Evolutionary conservation across 2,113 vertebrate species (phyloP).

Genomic region (Lophotis ruficrista): DNA sequence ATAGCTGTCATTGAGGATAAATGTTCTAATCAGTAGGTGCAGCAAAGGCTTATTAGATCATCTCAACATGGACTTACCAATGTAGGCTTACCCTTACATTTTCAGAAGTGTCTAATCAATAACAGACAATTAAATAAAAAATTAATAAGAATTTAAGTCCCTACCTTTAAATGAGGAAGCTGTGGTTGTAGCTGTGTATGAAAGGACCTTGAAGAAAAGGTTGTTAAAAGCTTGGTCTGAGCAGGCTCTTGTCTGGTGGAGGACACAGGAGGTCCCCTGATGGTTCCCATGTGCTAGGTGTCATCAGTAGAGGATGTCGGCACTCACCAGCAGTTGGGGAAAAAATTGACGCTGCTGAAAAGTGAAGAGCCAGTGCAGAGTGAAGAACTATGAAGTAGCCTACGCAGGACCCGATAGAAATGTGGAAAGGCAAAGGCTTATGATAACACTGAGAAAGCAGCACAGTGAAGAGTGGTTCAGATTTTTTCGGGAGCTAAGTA

Average conservation of each 20-base stretch:
- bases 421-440: not conserved
- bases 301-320: not conserved
- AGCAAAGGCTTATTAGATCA: not conserved
- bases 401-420: too few relatives aligned
- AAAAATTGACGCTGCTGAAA: not conserved
- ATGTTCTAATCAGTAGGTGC: not conserved
- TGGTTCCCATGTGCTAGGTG: not conserved
- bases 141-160: not conserved
- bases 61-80: accelerated
- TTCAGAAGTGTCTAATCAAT: not conserved
- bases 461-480: not conserved
- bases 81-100: not conserved
- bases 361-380: not conserved
- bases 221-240: not conserved
- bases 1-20: not conserved
- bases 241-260: not conserved
- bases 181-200: not conserved
- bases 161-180: not conserved
- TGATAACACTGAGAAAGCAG: not conserved
- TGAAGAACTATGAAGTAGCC: too few relatives aligned
- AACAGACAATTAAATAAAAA: not conserved
- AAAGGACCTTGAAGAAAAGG: not conserved
- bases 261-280: not conserved
- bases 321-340: not conserved
- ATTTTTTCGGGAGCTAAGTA: not conserved